Percentiles rank a stretch among this genome's conserved stretches.
Evolutionary conservation across 1,140 invertebrate genomes (phyloP).

Genomic region (Anadara kagoshimensis): DNA sequence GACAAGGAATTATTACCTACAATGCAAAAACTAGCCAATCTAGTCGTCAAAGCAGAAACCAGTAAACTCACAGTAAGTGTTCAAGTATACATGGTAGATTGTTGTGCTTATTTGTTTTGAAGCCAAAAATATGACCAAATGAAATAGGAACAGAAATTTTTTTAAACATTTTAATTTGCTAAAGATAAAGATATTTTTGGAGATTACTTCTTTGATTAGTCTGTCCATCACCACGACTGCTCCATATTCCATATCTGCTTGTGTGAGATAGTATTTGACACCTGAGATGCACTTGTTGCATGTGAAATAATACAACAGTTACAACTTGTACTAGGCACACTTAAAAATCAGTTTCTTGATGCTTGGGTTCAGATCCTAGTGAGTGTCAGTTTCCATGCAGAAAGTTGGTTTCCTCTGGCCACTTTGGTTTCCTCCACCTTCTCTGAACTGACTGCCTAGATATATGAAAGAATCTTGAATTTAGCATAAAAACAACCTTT

Average conservation of each 20-base stretch:
- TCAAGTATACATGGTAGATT: conserved; percentile 14
- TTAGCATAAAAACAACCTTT: no score
- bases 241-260: neutral
- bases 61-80: conserved; percentile 70
- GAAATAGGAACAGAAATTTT: neutral
- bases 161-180: neutral
- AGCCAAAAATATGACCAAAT: neutral
- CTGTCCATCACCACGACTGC: neutral
- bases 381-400: no score
- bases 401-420: no score
- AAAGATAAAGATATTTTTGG: neutral
- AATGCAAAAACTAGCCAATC: conserved; percentile 71
- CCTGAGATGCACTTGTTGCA: no score
- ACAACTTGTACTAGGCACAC: no score
- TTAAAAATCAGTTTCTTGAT: no score
- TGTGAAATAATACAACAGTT: no score
- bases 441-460: no score
- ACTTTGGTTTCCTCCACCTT: no score
- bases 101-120: conserved; percentile 8
- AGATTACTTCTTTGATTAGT: neutral
- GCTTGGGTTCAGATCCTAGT: no score
- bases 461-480: no score
- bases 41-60: conserved; percentile 72
- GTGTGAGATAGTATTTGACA: neutral
- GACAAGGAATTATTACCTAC: conserved; percentile 70